Evolutionary conservation across 2,888 invertebrate species (phyloP).

Genomic region (Lasioglossum calceatum): DNA sequence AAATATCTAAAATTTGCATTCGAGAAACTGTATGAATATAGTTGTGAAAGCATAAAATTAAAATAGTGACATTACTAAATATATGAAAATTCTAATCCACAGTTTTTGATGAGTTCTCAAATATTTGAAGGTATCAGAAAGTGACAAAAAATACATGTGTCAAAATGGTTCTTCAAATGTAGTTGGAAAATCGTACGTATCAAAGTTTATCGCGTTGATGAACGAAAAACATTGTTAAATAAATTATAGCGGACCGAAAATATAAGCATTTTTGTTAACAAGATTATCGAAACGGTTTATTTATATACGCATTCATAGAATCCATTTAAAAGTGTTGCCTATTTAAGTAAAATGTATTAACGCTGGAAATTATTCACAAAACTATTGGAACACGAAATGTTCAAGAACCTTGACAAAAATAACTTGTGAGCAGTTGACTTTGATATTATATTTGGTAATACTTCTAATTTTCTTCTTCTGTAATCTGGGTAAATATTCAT

Average conservation of each 20-base stretch:
- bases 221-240: conserved; percentile 56
- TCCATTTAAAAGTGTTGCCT: neutral
- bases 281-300: conserved; percentile 12
- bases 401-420: conserved; percentile 23
- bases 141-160: conserved; percentile 38
- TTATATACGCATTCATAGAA: neutral
- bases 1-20: neutral
- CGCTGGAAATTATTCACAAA: conserved; percentile 12
- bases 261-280: conserved; percentile 24
- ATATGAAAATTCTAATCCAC: neutral
- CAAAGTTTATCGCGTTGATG: conserved; percentile 50
- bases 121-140: conserved; percentile 47
- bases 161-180: conserved; percentile 61
- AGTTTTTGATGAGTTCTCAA: conserved; percentile 12
- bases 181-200: conserved; percentile 57
- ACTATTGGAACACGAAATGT: neutral
- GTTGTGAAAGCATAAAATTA: neutral
- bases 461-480: neutral
- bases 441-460: conserved; percentile 16
- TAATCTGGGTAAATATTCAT: conserved; percentile 16
- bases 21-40: neutral
- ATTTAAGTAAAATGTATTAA: neutral
- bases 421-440: conserved; percentile 13
- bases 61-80: neutral
- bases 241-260: conserved; percentile 60